Evolutionary conservation across 2,113 vertebrate species (phyloP).

Genomic region (Carassius carassius): DNA sequence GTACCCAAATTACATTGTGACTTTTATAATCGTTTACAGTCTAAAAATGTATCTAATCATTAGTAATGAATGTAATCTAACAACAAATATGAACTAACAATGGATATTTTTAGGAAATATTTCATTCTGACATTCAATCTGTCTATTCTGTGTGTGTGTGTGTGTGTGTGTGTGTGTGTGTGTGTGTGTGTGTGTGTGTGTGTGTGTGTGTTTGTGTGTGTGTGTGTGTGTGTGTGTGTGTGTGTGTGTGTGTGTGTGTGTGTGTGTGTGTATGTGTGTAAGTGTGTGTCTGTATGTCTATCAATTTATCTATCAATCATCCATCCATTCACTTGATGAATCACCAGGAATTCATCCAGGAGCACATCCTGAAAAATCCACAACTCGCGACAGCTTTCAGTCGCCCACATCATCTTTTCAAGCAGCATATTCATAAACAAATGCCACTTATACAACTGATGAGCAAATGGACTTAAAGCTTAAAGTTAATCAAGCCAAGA

Average conservation of each 20-base stretch:
- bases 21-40: not conserved
- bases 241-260: too few relatives aligned
- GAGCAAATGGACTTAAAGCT: slow-evolving; percentile 13
- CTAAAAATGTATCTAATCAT: not conserved
- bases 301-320: not conserved
- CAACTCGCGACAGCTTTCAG: not conserved
- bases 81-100: too few relatives aligned
- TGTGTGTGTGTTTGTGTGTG: not conserved
- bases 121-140: too few relatives aligned
- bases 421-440: not conserved
- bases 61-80: not conserved
- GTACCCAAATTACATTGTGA: too few relatives aligned
- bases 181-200: too few relatives aligned
- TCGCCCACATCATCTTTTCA: not conserved
- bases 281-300: not conserved
- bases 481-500: slow-evolving; percentile 12
- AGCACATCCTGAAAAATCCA: not conserved
- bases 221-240: too few relatives aligned
- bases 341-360: slow-evolving; percentile 14
- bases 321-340: not conserved
- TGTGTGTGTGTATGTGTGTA: too few relatives aligned
- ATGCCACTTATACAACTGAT: slow-evolving; percentile 8
- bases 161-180: too few relatives aligned
- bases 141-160: too few relatives aligned
- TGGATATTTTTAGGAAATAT: too few relatives aligned